A percentile compares a stretch with the other conserved stretches of the same genome.
These are phyloP conservation scores for Lagorchestes hirsutus DNA, from an alignment of 2,797 vertebrate species.

Conservation along the genomic window DNA sequence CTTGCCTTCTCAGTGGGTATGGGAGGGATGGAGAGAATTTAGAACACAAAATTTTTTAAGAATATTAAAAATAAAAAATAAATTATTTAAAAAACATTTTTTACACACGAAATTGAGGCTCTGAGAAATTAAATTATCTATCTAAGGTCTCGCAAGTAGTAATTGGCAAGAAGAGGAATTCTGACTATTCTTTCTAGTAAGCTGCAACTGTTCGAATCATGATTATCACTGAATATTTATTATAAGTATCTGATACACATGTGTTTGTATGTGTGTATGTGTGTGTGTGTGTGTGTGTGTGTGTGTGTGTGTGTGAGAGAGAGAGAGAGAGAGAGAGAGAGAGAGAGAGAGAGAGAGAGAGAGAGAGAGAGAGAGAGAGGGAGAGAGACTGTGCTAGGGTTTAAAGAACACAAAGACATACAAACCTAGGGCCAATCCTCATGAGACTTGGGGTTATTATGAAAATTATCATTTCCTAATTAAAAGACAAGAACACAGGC, in stretches of 20 bases:
- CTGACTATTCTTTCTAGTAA: background rate
- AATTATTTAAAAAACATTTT: background rate
- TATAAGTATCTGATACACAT: background rate
- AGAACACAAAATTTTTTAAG: background rate
- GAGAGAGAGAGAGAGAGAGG: no score
- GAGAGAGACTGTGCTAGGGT: background rate
- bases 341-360: no score
- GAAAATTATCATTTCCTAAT: slow-evolving; percentile 28
- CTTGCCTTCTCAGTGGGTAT: background rate
- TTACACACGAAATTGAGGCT: background rate
- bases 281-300: no score
- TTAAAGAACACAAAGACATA: background rate
- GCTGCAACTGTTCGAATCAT: background rate
- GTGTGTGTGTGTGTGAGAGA: no score
- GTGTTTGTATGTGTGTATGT: no score
- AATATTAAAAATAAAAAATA: background rate
- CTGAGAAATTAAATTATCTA: background rate
- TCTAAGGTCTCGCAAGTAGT: background rate
- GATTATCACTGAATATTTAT: background rate
- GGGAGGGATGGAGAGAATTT: background rate
- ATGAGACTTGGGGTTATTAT: background rate
- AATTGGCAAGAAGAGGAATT: background rate
- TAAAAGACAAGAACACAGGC: slow-evolving; percentile 45
- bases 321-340: no score
- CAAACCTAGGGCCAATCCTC: background rate